Evolutionary conservation across 2,888 invertebrate genomes (phyloP), one percentile per base, ranked within the genome.

Genomic region (Agrotis exclamationis): DNA sequence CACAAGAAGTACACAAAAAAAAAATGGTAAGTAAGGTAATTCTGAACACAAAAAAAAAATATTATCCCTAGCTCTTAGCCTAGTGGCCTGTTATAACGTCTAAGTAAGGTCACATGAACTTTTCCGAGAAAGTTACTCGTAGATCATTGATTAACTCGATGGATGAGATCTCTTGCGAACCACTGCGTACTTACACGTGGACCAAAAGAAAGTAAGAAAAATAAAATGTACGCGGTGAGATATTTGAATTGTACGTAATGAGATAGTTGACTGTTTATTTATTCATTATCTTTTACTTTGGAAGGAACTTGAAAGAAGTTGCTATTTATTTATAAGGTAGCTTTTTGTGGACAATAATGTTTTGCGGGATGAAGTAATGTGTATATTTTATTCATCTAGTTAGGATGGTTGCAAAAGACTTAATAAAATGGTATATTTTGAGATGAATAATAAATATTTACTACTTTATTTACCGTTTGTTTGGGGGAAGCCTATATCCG

Each of bases 61-160:
- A 45, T 48, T 28, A 5, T 11, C 20, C 1, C n/a, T 0, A 70
- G 60, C 51, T 70, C 70, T 57, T 24, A 45, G 20, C 11, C 47
- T 70, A 75, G 50, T 64, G 24, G 44, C 24, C 39, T 63, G 53
- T 48, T 58, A 68, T 51, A 47, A n/a, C 11, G 44, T 53, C 33
- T 59, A 39, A 39, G 39, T 28, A 47, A 50, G 59, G 70, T 62
- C 70, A 4, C 51, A 75, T 53, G 64, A 39, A 48, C 22, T 57
- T 70, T n/a, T 33, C 2, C 14, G 6, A 56, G n/a, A 47, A 48
- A 54, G 45, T 47, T 14, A 39, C 39, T 39, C 39, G 39, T 9
- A 72, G 63, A 18, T 50, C 63, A 66, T 76, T 66, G 76, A 76
- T 76, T 76, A 63, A 50, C 11, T 50, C 63, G 58, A 76, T 72